These are phyloP conservation scores for Pseudoips prasinana DNA, from an alignment of 2,888 invertebrate genomes.

Conservation along the genomic window DNA sequence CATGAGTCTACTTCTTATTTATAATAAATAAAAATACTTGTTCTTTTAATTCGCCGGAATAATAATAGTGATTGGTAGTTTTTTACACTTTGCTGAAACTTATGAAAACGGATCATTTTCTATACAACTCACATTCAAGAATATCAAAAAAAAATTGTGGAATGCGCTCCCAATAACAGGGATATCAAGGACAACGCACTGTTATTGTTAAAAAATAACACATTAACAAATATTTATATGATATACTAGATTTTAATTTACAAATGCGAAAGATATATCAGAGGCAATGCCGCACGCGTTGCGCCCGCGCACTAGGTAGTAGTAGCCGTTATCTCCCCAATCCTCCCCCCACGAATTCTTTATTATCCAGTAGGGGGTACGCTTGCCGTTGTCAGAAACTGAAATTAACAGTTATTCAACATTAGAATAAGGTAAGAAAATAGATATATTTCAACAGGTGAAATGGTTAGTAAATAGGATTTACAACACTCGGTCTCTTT, in stretches of 20 bases:
- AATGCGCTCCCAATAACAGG: too few species aligned
- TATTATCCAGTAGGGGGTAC: constrained; percentile 55
- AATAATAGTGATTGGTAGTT: too few species aligned
- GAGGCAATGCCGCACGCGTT: constrained; percentile 59
- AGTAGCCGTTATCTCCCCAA: constrained; percentile 54
- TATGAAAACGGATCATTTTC: too few species aligned
- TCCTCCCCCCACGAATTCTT: constrained; percentile 59
- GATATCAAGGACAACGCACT: too few species aligned
- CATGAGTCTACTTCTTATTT: too few species aligned
- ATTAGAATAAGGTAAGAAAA: background rate
- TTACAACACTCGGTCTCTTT: background rate
- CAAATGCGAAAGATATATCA: constrained; percentile 37
- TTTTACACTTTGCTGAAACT: too few species aligned
- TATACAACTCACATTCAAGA: too few species aligned
- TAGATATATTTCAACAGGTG: background rate
- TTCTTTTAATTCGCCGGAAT: too few species aligned
- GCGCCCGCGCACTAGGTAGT: constrained; percentile 53
- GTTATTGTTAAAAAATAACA: too few species aligned
- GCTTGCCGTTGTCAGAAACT: constrained; percentile 25
- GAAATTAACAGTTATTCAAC: constrained; percentile 2
- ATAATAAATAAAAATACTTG: too few species aligned
- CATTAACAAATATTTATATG: too few species aligned
- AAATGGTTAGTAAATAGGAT: background rate
- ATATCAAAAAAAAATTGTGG: too few species aligned
- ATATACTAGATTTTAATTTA: constrained; percentile 5